A percentile compares a stretch with the other conserved stretches of the same genome.
These are phyloP conservation scores for Eulemur mongoz DNA, from an alignment of 2,797 vertebrate species.

Conservation along the genomic window DNA sequence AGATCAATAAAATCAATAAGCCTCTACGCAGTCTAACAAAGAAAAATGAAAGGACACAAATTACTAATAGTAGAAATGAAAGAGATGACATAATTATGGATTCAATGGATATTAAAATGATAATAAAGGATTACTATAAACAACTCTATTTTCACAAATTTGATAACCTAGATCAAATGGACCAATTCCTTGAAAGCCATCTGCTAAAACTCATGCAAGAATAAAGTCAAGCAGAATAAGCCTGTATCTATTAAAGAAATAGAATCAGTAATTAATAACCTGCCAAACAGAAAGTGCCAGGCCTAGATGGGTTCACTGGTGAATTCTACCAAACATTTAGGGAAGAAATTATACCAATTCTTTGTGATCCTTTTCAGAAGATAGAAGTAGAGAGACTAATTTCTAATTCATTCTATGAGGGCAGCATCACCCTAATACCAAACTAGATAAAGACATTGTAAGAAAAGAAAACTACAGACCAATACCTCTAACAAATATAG, in stretches of 20 bases:
- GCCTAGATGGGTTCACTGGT: background rate
- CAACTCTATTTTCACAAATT: background rate
- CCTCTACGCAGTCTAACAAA: background rate
- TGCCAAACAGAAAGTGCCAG: background rate
- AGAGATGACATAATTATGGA: background rate
- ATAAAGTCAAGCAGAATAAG: background rate
- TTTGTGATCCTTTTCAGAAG: background rate
- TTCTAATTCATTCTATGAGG: background rate
- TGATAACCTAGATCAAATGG: background rate
- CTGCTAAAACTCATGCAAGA: background rate
- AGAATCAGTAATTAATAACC: background rate
- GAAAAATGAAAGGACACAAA: background rate
- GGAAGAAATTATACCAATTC: background rate
- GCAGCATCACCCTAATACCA: background rate
- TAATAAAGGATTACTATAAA: background rate
- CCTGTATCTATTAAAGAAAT: background rate
- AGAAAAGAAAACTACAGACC: background rate
- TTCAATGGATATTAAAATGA: background rate
- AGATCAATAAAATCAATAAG: background rate
- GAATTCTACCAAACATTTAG: background rate
- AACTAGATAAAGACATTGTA: background rate
- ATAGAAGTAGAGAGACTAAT: background rate
- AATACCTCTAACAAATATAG: background rate
- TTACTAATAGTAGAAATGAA: background rate
- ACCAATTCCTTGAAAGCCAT: background rate